These are phyloP conservation scores for Molossus molossus DNA, from an alignment of 2,797 vertebrate genomes.

Conservation along the genomic window DNA sequence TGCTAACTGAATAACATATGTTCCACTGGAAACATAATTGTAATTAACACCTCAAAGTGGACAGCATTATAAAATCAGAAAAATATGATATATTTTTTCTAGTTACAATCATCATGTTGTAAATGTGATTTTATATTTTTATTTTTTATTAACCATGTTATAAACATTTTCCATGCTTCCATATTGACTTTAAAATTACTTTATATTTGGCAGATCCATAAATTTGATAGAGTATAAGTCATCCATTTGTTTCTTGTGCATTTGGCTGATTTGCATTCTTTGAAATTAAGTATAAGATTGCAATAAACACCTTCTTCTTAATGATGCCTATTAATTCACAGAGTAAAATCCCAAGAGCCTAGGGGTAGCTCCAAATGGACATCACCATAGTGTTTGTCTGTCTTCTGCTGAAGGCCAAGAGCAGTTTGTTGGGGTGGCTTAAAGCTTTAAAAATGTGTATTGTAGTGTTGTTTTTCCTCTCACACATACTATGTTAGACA, in stretches of 20 bases:
- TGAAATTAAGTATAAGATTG: constrained; percentile 36
- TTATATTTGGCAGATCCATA: not conserved
- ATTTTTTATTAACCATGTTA: not conserved
- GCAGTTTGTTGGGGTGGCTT: not conserved
- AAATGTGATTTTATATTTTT: constrained; percentile 4
- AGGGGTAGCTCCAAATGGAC: not conserved
- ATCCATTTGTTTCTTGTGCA: constrained; percentile 18
- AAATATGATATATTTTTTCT: not conserved
- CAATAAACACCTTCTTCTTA: constrained; percentile 4
- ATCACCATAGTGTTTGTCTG: not conserved
- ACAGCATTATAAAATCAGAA: not conserved
- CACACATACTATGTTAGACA: not conserved
- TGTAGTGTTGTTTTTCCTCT: not conserved
- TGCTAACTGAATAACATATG: not conserved
- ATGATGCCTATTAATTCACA: not conserved
- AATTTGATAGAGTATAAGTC: constrained; percentile 39
- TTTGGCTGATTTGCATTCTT: constrained; percentile 55
- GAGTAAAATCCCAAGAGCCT: not conserved
- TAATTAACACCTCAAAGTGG: constrained; percentile 24
- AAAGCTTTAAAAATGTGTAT: not conserved
- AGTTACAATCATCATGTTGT: not conserved
- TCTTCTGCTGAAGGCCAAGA: not conserved
- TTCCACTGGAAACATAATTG: not conserved
- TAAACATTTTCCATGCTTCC: not conserved
- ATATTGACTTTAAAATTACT: constrained; percentile 20